Evolutionary conservation across 2,888 invertebrate species (phyloP), one percentile per base, ranked within the genome.

Genomic region (Flabesymbios commensalis): DNA sequence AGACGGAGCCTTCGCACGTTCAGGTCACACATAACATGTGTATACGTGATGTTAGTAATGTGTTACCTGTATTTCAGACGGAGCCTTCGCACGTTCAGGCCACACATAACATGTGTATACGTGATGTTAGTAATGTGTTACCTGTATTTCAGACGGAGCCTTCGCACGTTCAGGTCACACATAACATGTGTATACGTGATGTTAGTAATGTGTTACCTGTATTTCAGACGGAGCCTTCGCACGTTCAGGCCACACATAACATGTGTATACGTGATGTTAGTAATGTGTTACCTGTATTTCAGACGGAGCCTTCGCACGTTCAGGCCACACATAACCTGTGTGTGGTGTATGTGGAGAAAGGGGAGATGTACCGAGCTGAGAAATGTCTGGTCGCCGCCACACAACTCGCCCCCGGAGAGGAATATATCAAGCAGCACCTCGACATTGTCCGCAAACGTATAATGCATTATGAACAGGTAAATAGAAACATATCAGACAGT

Each of bases 111-210:
- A n/a, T n/a, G n/a, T n/a, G n/a, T n/a, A n/a, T n/a, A n/a, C n/a
- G n/a, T n/a, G n/a, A n/a, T n/a, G n/a, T n/a, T n/a, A n/a, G n/a
- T n/a, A n/a, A n/a, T n/a, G n/a, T n/a, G n/a, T n/a, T n/a, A n/a
- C n/a, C n/a, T n/a, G n/a, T n/a, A n/a, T n/a, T n/a, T n/a, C n/a
- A 90, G 73, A 83, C 92, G 67, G 95, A 97, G 74, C 90, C 95
- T 0, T 89, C 89, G 71, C 59, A 68, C 43, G 41, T 64, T 3
- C 68, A 68, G 61, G 68, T 64, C 4, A 86, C 93, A 45, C 97
- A 97, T 85, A 97, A 97, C 84, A 86, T 97, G 28, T 97, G 97
- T 83, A 96, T 97, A n/a, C n/a, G n/a, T n/a, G n/a, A n/a, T n/a
- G n/a, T n/a, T n/a, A n/a, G n/a, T n/a, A n/a, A n/a, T n/a, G n/a